Evolutionary conservation across 1,140 invertebrate species (phyloP), one percentile per base, ranked within the genome.

Genomic region (Pseudachorutes palmiensis): DNA sequence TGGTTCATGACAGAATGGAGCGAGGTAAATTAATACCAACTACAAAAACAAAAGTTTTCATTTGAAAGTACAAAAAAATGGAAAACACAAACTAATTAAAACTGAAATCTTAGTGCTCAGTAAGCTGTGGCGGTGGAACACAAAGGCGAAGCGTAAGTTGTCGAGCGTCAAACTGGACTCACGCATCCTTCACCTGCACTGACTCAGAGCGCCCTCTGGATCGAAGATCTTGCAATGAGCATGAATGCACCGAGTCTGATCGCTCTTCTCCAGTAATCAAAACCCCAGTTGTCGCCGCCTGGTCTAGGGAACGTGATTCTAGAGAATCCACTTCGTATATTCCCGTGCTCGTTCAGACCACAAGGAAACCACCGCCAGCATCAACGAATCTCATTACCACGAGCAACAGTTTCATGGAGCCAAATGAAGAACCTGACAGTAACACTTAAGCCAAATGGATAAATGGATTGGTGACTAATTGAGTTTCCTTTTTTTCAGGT

Each of bases 61-160:
- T 30, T 51, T 49, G 26, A 64, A 16, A 63, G 16, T 45, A 45
- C 12, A n/a, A 24, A n/a, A n/a, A 57, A 57, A 12, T 57, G 12
- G n/a, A n/a, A 14, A 57, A 14, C 51, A 12, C 51, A 14, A 57
- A 57, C 5, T 57, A 5, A 14, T 57, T 57, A 12, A n/a, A 57
- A 12, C 24, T 57, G 51, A 57, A 12, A 28, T 61, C 70, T 75
- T 75, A 85, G 76, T 91, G 89, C 75, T 85, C 84, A 19, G 79
- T 80, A 0, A 74, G 79, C 2, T 88, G 86, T 74, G 83, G 83
- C 45, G 81, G 80, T 32, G 87, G 87, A 14, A 77, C 79, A 2
- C 86, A 88, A 68, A 80, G 80, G 26, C 77, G 86, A 73, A 78
- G 81, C 31, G 79, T 87, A 0, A 81, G 79, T 65, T 88, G 86